Percentiles rank a stretch among this genome's conserved stretches.
These are phyloP conservation scores for Tragelaphus eurycerus DNA, from an alignment of 2,797 vertebrate species.

Conservation along the genomic window DNA sequence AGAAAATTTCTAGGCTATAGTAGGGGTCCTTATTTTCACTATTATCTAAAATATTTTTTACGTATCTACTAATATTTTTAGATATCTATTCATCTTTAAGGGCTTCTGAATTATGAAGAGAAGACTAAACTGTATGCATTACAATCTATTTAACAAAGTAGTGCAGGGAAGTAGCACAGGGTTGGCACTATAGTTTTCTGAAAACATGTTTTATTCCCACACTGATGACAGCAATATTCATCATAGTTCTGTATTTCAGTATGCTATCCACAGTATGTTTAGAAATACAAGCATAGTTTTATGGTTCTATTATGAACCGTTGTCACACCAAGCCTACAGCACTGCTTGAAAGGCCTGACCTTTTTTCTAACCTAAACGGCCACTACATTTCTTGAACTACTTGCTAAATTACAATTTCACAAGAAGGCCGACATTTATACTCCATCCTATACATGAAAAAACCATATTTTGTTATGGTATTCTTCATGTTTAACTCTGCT, in stretches of 20 bases:
- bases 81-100: background rate
- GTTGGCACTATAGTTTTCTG: background rate
- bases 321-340: background rate
- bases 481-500: background rate
- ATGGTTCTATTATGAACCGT: background rate
- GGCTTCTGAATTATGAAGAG: background rate
- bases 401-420: constrained; percentile 4
- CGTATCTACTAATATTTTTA: background rate
- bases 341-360: background rate
- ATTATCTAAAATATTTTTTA: background rate
- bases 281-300: background rate
- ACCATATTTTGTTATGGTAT: background rate
- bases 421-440: background rate
- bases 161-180: background rate
- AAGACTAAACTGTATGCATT: background rate
- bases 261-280: background rate
- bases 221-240: background rate
- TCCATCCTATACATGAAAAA: background rate
- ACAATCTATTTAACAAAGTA: background rate
- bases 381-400: background rate
- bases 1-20: background rate
- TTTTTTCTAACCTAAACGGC: background rate
- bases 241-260: background rate
- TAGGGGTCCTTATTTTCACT: background rate
- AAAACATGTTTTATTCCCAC: background rate